Conservation (phyloP, 2,113 vertebrate species). For the Guaruba guarouba region DNA sequence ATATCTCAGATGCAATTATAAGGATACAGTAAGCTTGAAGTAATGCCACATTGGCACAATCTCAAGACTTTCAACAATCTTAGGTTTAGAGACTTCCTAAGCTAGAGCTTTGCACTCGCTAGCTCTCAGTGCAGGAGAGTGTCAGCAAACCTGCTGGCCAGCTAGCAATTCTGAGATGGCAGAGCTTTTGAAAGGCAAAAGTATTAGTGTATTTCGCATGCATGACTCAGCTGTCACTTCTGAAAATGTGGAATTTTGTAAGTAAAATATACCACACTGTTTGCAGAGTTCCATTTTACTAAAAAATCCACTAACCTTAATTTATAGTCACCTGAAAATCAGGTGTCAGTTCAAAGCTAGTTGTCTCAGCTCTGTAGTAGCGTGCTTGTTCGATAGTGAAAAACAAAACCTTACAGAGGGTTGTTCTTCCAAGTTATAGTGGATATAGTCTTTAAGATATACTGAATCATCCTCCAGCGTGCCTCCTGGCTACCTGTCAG, state of each 20-base stretch:
- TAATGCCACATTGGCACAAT: fast-evolving
- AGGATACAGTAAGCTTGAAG: background rate
- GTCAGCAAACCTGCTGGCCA: background rate
- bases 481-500: too few relatives aligned
- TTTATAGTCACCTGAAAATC: background rate
- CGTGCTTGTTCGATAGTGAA: background rate
- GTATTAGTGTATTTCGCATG: background rate
- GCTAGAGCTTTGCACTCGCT: background rate
- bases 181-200: background rate
- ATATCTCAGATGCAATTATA: background rate
- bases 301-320: background rate
- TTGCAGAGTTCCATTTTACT: background rate
- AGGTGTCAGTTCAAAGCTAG: background rate
- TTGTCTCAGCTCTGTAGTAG: background rate
- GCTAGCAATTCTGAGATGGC: background rate
- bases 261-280: background rate
- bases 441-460: background rate
- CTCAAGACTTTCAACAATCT: background rate
- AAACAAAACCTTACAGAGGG: background rate
- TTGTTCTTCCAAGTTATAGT: background rate
- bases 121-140: background rate
- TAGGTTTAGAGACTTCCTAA: background rate
- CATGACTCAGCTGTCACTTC: background rate
- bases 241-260: background rate
- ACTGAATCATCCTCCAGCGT: background rate